These are phyloP conservation scores for Ormia ochracea DNA, from an alignment of 2,888 invertebrate genomes.

Conservation along the genomic window DNA sequence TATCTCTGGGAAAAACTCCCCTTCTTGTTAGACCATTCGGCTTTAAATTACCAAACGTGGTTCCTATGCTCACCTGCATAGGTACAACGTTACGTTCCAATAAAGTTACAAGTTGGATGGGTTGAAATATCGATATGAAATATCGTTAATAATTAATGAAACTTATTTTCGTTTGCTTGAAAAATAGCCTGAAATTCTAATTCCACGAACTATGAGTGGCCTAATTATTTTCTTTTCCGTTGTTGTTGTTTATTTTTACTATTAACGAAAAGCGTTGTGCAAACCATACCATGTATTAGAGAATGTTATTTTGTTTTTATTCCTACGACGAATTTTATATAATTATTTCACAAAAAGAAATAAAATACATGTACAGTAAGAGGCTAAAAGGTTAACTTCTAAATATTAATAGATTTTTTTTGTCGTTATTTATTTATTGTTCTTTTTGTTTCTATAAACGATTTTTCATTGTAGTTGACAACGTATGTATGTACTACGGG, in stretches of 20 bases:
- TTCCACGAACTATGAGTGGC: conserved; percentile 18
- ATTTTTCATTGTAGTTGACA: conserved; percentile 55
- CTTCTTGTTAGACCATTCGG: no score
- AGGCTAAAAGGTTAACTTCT: conserved; percentile 76
- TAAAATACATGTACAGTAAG: conserved; percentile 53
- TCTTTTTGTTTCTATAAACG: conserved; percentile 60
- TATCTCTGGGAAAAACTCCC: no score
- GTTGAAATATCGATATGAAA: no score
- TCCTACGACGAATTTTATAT: conserved; percentile 34
- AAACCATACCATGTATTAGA: conserved; percentile 16
- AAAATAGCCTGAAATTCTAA: no score
- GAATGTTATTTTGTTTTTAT: conserved; percentile 32
- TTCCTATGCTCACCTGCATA: no score
- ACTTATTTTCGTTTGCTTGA: no score
- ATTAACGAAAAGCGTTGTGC: conserved; percentile 28
- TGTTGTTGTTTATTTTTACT: conserved; percentile 26
- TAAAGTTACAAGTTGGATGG: no score
- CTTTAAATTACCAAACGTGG: no score
- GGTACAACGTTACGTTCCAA: no score
- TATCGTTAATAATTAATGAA: no score
- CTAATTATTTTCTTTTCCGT: conserved; percentile 6
- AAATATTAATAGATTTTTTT: conserved; percentile 75
- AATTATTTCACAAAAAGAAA: conserved; percentile 45
- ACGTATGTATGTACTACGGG: conserved; percentile 46
- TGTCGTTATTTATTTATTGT: conserved; percentile 48